Conservation (phyloP, 2,113 vertebrate genomes). For the Phodopus roborovskii region DNA sequence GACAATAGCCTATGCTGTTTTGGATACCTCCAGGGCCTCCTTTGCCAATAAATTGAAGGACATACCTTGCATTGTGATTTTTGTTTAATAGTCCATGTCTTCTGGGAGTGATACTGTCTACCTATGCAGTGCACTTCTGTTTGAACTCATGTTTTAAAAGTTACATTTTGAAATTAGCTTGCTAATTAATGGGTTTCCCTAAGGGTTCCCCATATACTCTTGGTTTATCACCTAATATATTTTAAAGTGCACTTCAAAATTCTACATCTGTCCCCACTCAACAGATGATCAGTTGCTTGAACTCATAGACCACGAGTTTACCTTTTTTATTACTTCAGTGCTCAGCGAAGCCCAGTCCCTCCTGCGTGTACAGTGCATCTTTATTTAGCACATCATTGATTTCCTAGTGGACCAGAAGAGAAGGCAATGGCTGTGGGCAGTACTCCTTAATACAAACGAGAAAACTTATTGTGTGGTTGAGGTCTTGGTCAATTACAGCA, state of each 20-base stretch:
- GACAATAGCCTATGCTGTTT: not conserved
- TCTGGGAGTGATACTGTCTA: not conserved
- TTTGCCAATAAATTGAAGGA: not conserved
- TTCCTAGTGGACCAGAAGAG: constrained; percentile 33
- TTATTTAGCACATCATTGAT: not conserved
- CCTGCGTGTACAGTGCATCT: not conserved
- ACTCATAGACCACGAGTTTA: not conserved
- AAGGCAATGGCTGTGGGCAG: not conserved
- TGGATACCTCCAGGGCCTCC: not conserved
- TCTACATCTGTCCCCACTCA: constrained; percentile 3
- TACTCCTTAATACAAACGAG: not conserved
- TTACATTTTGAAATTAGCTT: not conserved
- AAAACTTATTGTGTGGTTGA: not conserved
- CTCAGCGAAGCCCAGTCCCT: not conserved
- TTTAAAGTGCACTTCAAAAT: constrained; percentile 9
- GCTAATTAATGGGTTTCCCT: not conserved
- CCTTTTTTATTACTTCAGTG: constrained; percentile 1
- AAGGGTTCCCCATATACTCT: not conserved
- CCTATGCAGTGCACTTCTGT: not conserved
- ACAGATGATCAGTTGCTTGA: not conserved
- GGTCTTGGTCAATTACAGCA: not conserved
- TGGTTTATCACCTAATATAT: not conserved
- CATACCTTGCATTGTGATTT: too few relatives aligned
- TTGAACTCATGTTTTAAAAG: not conserved
- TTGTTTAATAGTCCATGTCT: not conserved